Conservation (phyloP, 1,140 invertebrate genomes). For the Notospermus geniculatus region DNA sequence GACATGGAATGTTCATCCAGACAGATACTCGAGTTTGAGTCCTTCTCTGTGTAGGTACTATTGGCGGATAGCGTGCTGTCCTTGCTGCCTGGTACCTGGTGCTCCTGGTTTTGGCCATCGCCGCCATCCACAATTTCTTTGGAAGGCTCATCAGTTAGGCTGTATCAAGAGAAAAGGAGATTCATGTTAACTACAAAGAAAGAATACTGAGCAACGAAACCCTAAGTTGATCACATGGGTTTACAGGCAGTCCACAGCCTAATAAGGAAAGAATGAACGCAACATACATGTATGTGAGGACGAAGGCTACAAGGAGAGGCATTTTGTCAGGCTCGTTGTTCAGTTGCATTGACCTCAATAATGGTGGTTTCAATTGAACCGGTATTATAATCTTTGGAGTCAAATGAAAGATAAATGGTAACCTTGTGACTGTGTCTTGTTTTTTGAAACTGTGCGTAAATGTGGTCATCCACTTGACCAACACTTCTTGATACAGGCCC, state of each 20-base stretch:
- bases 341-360: too few relatives aligned
- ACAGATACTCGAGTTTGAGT: slow-evolving; percentile 50
- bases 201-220: not conserved
- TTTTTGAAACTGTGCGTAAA: slow-evolving; percentile 65
- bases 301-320: too few relatives aligned
- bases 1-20: slow-evolving; percentile 46
- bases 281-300: too few relatives aligned
- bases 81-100: slow-evolving; percentile 36
- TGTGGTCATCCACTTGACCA: slow-evolving; percentile 86
- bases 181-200: too few relatives aligned
- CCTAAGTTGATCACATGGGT: not conserved
- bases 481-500: slow-evolving; percentile 68
- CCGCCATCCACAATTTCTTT: slow-evolving; percentile 25
- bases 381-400: too few relatives aligned
- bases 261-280: too few relatives aligned
- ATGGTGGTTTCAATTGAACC: too few relatives aligned
- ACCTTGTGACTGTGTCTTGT: not conserved
- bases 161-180: slow-evolving; percentile 1
- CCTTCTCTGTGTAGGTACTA: slow-evolving; percentile 35
- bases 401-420: too few relatives aligned
- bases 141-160: slow-evolving; percentile 10
- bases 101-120: slow-evolving; percentile 15
- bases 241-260: too few relatives aligned
- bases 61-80: slow-evolving; percentile 40
- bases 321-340: too few relatives aligned